These are phyloP conservation scores for Drosophila mojavensis DNA, from an alignment of 1,140 invertebrate species.

Conservation along the genomic window DNA sequence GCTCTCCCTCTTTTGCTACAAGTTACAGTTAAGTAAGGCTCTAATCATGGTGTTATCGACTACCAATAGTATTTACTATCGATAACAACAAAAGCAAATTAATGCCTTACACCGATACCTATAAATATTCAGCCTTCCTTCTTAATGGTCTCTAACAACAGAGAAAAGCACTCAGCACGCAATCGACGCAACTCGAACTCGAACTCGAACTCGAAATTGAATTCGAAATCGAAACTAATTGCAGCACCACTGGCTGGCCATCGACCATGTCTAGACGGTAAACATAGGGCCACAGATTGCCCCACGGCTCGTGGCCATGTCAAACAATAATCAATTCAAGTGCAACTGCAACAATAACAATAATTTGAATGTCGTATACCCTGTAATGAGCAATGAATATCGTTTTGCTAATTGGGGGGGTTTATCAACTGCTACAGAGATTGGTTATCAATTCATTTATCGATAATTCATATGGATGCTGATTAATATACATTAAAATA, in stretches of 20 bases:
- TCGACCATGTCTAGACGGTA: constrained; percentile 30
- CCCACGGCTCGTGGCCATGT: constrained; percentile 50
- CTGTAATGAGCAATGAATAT: not conserved
- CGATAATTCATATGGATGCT: too few relatives aligned
- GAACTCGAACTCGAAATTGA: not conserved
- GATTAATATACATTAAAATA: too few relatives aligned
- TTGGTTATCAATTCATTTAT: too few relatives aligned
- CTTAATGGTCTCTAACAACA: not conserved
- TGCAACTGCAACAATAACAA: constrained; percentile 22
- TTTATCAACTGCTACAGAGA: too few relatives aligned
- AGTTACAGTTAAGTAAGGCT: not conserved
- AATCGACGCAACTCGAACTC: constrained; percentile 12
- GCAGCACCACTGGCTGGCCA: constrained; percentile 11
- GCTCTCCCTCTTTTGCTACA: too few relatives aligned
- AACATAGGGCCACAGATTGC: constrained; percentile 29
- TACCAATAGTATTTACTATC: not conserved
- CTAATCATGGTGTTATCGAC: constrained; percentile 1
- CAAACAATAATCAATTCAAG: constrained; percentile 53
- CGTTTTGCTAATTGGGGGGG: too few relatives aligned
- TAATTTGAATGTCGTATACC: constrained; percentile 32
- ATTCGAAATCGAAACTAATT: constrained; percentile 30
- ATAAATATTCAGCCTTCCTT: not conserved
- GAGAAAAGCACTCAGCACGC: constrained; percentile 29
- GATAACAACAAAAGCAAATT: not conserved
- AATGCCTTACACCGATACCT: too few relatives aligned